phyloP scores from a whole-genome alignment of 2,113 vertebrate genomes.

The Labrus mixtus region DNA sequence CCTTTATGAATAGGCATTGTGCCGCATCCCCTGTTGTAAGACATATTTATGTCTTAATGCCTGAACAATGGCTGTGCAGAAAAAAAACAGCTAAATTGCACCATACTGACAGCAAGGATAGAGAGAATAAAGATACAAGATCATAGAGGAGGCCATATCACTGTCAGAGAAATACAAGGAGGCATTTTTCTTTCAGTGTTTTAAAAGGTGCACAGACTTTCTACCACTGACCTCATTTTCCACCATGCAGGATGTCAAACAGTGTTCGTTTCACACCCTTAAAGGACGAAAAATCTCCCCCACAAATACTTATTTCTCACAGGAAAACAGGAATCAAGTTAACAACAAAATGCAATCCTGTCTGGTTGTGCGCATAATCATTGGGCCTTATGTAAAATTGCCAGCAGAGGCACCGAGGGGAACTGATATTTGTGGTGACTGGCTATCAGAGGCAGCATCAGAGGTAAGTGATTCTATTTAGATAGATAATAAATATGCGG shows the following conservation, averaged over 20 bases:
- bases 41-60: constrained; percentile 81
- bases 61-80: constrained; percentile 54
- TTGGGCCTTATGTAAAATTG: constrained; percentile 73
- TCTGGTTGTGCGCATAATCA: constrained; percentile 62
- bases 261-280: constrained; percentile 47
- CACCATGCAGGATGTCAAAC: constrained; percentile 48
- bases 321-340: constrained; percentile 65
- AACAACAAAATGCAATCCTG: constrained; percentile 72
- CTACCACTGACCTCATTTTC: constrained; percentile 52
- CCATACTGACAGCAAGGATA: constrained; percentile 17
- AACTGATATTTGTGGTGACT: constrained; percentile 76
- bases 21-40: constrained; percentile 86
- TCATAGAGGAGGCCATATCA: constrained; percentile 22
- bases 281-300: constrained; percentile 34
- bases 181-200: constrained; percentile 9
- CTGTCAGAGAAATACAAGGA: constrained; percentile 22
- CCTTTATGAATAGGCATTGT: constrained; percentile 90
- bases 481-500: constrained; percentile 85
- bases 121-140: constrained; percentile 29
- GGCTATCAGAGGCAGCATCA: constrained; percentile 81
- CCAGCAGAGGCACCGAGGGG: constrained; percentile 57
- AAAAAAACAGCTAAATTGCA: constrained; percentile 45
- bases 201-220: constrained; percentile 29
- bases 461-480: constrained; percentile 85
- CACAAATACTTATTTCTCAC: constrained; percentile 62